phyloP scores from a whole-genome alignment of 1,140 invertebrate species.

The Zaprionus nigranus region DNA sequence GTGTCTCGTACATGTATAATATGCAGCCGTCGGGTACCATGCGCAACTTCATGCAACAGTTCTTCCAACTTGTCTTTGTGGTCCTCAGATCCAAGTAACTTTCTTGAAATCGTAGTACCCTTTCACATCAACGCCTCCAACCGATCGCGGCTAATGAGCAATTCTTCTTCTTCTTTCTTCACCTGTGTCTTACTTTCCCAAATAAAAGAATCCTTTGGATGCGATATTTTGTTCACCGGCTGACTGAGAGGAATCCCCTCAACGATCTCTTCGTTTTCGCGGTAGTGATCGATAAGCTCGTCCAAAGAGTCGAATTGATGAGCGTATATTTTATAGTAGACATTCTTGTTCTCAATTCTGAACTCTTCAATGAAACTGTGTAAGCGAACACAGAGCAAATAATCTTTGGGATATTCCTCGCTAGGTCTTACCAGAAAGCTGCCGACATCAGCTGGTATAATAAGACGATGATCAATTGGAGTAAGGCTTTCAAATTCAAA shows the following conservation, averaged over 20 bases:
- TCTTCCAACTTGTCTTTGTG: background rate
- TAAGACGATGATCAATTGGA: too few relatives aligned
- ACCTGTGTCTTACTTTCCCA: too few relatives aligned
- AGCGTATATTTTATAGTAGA: background rate
- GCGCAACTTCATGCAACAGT: background rate
- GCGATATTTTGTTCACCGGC: background rate
- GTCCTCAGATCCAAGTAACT: too few relatives aligned
- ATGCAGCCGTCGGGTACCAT: fast-evolving
- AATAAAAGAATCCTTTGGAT: too few relatives aligned
- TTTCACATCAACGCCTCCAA: too few relatives aligned
- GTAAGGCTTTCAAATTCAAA: too few relatives aligned
- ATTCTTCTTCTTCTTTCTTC: background rate
- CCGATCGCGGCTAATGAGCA: background rate
- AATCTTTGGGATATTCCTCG: background rate
- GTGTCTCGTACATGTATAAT: background rate
- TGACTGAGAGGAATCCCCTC: background rate
- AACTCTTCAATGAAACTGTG: background rate
- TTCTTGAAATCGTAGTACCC: too few relatives aligned
- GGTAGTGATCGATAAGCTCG: background rate
- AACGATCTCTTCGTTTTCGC: background rate
- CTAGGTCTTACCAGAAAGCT: background rate
- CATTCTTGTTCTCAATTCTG: background rate
- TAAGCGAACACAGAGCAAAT: background rate
- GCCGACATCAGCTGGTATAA: background rate
- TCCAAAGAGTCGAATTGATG: background rate